These are phyloP conservation scores for Acronicta aceris DNA, from an alignment of 2,888 invertebrate genomes.

Conservation along the genomic window DNA sequence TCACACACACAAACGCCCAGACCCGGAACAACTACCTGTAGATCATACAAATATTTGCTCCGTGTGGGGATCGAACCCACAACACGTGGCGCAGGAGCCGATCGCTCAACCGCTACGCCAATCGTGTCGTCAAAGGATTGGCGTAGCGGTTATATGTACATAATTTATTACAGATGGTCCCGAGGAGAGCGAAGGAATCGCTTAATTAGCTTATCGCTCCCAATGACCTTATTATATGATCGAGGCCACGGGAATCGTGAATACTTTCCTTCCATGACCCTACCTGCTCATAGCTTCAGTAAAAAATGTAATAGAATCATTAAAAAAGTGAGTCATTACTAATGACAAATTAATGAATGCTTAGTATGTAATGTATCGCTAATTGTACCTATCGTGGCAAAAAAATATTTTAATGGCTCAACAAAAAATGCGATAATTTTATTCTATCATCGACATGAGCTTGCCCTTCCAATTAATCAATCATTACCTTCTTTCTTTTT, in stretches of 20 bases:
- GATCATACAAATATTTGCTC: too few species aligned
- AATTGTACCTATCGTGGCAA: neutral
- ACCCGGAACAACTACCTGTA: too few species aligned
- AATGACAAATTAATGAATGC: constrained; percentile 7
- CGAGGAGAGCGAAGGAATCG: too few species aligned
- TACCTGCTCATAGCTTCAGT: neutral
- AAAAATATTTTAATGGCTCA: constrained; percentile 1
- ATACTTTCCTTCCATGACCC: neutral
- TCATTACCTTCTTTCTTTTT: neutral
- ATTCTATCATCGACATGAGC: neutral
- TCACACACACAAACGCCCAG: too few species aligned
- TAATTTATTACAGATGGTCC: too few species aligned
- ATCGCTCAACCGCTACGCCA: too few species aligned
- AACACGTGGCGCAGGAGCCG: too few species aligned
- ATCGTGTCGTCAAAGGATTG: too few species aligned
- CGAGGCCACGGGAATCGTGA: neutral
- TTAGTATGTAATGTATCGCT: constrained; percentile 1
- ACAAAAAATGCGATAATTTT: neutral
- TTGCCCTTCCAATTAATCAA: neutral
- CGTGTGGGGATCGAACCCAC: too few species aligned
- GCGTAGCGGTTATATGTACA: too few species aligned
- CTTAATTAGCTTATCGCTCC: too few species aligned
- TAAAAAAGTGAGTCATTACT: neutral
- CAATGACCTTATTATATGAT: too few species aligned
- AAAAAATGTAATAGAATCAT: neutral